Base-by-base conservation (phyloP, 1,140 invertebrate species). In the Hylaeus anthracinus region DNA sequence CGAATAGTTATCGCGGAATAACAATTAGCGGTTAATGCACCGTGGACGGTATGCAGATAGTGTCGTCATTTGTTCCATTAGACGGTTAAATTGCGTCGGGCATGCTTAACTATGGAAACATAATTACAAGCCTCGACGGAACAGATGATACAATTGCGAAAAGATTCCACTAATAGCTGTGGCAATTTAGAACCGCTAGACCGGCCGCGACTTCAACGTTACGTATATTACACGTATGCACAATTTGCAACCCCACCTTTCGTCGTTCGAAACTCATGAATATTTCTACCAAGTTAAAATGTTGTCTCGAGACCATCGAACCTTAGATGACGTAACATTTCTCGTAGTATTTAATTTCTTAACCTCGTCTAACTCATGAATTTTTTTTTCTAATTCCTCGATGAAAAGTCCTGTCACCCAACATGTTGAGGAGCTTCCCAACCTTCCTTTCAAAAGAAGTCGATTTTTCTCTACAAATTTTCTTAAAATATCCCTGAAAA, bases 1-100 rank as follows among this genome's bases (percentile, higher is more conserved):
- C 15, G 72, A 61, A 73, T 45, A 41, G 45, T n/a, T 73, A 43
- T n/a, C 6, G 73, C 51, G 6, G 55, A 60, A 70, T 70, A 70
- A 77, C 61, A 77, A 77, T 77, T 77, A 70, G 37, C 26, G 66
- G 61, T 74, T 74, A 74, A 74, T 65, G 72, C 72, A 56, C 45
- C 72, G 72, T 65, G 39, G 72, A 72, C 70, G n/a, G 15, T 48
- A 15, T 39, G 37, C 51, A 15, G 5, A 14, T n/a, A 51, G 72
- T 53, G 61, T 15, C 61, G 65, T 77, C 45, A 41, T 70, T 77
- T 60, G 55, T 69, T 56, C 37, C 37, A 61, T 77, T 77, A 77
- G 72, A n/a, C 45, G 5, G 26, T 14, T 14, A 41, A 51, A 76
- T 60, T 69, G 26, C 43, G 10, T 0, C 9, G 64, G 8, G 5